These are phyloP conservation scores for Mirza zaza DNA, from an alignment of 2,113 vertebrate genomes.

Conservation along the genomic window DNA sequence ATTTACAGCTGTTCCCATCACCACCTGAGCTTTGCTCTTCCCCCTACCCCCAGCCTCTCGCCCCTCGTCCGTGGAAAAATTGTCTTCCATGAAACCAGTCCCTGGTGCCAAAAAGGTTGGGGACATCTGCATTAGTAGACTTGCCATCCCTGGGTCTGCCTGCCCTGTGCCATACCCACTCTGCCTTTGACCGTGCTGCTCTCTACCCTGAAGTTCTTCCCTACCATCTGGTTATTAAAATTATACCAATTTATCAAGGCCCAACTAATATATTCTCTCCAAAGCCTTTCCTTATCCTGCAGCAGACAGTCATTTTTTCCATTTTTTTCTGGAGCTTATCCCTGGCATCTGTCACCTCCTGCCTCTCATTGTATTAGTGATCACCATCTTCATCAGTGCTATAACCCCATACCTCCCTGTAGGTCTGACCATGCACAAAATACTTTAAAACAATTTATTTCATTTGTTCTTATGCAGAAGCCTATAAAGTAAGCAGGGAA, in stretches of 20 bases:
- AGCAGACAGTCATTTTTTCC: not conserved
- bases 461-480: not conserved
- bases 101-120: too few species aligned
- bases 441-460: not conserved
- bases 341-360: not conserved
- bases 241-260: not conserved
- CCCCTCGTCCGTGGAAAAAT: too few species aligned
- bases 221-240: not conserved
- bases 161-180: not conserved
- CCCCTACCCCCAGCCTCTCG: too few species aligned
- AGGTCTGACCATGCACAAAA: not conserved
- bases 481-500: not conserved
- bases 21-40: too few species aligned
- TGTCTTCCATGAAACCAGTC: too few species aligned
- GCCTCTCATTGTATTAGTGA: rapidly evolving
- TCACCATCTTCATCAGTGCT: rapidly evolving
- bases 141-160: not conserved
- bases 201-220: not conserved
- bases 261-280: not conserved
- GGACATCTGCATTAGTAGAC: not conserved
- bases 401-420: rapidly evolving
- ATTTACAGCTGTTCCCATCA: too few species aligned
- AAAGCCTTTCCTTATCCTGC: not conserved
- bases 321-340: not conserved
- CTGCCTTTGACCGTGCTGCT: not conserved